Evolutionary conservation across 92 coral and sea anemone genomes (phyloP).

Genomic region (Phymanthus crucifer): DNA sequence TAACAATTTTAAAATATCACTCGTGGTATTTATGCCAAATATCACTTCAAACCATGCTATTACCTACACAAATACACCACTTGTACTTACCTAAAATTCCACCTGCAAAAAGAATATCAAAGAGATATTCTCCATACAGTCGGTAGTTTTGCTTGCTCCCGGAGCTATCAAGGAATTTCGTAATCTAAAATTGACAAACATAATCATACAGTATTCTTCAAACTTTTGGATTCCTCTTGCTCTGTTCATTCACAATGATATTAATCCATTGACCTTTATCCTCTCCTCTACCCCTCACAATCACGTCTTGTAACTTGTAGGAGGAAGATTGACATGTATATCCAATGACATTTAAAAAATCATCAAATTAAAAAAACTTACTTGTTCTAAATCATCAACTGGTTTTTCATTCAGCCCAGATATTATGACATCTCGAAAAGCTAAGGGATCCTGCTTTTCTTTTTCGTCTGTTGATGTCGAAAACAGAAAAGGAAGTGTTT

Average conservation of each 20-base stretch:
- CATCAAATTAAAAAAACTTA: constrained; percentile 18
- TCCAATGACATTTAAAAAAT: not conserved
- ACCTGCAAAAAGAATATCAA: constrained; percentile 97
- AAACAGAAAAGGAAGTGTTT: no score
- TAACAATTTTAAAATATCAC: not conserved
- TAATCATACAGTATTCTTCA: not conserved
- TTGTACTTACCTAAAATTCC: constrained; percentile 82
- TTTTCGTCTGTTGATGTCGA: constrained; percentile 78
- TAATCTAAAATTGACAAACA: constrained; percentile 50
- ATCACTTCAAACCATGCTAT: no score
- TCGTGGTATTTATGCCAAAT: no score
- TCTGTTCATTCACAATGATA: no score
- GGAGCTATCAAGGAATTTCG: constrained; percentile 77
- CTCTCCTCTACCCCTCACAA: no score
- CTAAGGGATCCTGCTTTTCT: constrained; percentile 97
- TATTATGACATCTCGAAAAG: constrained; percentile 96
- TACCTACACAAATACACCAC: not conserved
- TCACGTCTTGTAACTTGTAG: not conserved
- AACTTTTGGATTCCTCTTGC: not conserved
- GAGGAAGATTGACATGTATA: not conserved
- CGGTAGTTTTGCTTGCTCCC: constrained; percentile 96
- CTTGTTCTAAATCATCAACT: constrained; percentile 93
- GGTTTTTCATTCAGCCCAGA: constrained; percentile 75
- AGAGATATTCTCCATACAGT: constrained; percentile 94
- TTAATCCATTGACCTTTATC: no score